Evolutionary conservation across 1,140 invertebrate species (phyloP).

Genomic region (Akabosia matsudoensis): DNA sequence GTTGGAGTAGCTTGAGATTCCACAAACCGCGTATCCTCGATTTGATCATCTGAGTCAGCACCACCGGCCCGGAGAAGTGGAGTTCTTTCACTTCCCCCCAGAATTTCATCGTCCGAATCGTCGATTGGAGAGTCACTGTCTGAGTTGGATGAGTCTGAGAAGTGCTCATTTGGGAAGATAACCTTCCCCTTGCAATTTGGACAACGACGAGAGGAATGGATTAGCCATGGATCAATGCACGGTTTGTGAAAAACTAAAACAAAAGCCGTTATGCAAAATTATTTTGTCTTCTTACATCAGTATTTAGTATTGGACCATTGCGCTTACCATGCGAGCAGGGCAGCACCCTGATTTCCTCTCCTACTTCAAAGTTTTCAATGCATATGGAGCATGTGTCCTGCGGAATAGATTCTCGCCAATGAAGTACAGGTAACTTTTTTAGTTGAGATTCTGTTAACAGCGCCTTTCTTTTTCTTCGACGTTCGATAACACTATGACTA

Average conservation of each 20-base stretch:
- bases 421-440: conserved; percentile 31
- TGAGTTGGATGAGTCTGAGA: conserved; percentile 26
- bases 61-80: conserved; percentile 10
- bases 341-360: conserved; percentile 30
- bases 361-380: conserved; percentile 28
- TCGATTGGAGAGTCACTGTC: not conserved
- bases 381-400: conserved; percentile 38
- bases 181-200: conserved; percentile 35
- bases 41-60: not conserved
- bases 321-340: conserved; percentile 34
- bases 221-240: conserved; percentile 36
- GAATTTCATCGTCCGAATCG: conserved; percentile 5
- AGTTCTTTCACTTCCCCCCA: conserved; percentile 13
- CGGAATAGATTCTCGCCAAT: conserved; percentile 24
- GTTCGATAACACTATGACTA: conserved; percentile 1
- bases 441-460: conserved; percentile 22
- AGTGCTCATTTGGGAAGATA: conserved; percentile 29
- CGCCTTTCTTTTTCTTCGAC: conserved; percentile 23
- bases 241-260: conserved; percentile 33
- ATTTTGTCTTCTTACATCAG: not conserved
- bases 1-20: conserved; percentile 23
- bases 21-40: conserved; percentile 22
- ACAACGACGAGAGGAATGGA: conserved; percentile 26
- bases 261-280: not conserved
- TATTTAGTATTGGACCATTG: too few species aligned